phyloP scores from a whole-genome alignment of 1,140 invertebrate species.

The Coenobita brevimanus region DNA sequence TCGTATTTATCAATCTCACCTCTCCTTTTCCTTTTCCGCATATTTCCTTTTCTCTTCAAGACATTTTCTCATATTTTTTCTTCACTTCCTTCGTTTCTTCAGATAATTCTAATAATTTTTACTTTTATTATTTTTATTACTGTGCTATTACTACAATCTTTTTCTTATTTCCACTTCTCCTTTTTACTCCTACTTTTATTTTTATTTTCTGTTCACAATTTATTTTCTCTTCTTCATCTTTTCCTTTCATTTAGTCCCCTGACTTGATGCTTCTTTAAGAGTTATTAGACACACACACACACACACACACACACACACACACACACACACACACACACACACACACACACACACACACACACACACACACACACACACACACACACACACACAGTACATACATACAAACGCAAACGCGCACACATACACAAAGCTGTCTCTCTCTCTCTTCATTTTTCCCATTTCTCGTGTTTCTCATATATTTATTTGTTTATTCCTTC shows the following conservation, averaged over 20 bases:
- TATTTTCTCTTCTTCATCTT: too few species aligned
- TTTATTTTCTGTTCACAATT: too few species aligned
- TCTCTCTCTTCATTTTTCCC: neutral
- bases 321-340: neutral
- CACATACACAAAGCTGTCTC: neutral
- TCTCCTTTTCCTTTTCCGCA: neutral
- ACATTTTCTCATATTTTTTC: neutral
- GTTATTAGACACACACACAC: conserved; percentile 30
- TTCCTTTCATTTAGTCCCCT: too few species aligned
- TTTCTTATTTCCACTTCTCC: too few species aligned
- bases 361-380: conserved; percentile 35
- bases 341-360: conserved; percentile 35
- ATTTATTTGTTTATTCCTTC: neutral
- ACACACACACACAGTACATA: neutral
- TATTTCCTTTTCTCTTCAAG: neutral
- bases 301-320: neutral
- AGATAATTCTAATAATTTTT: too few species aligned
- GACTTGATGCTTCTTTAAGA: too few species aligned
- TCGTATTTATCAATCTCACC: neutral
- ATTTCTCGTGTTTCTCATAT: too few species aligned
- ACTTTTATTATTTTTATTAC: neutral
- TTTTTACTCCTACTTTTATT: too few species aligned
- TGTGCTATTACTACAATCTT: neutral
- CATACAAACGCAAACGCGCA: neutral
- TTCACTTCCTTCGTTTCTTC: neutral